Conservation (phyloP, 2,113 vertebrate genomes). For the Rhinoptilus africanus region DNA sequence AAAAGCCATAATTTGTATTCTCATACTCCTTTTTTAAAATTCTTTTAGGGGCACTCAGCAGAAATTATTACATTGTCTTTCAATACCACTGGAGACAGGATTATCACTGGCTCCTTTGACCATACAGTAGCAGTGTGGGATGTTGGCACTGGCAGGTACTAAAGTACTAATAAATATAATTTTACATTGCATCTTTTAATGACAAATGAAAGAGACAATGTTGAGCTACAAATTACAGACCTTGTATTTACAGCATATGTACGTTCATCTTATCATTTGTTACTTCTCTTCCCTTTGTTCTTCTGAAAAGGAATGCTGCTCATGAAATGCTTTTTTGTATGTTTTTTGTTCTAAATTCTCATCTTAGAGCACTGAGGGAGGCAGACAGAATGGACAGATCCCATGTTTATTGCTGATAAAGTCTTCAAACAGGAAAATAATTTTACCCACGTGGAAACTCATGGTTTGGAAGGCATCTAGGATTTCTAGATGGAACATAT, state of each 20-base stretch:
- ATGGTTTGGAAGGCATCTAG: background rate
- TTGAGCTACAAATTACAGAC: background rate
- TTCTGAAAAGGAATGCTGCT: background rate
- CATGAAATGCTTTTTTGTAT: background rate
- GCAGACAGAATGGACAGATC: background rate
- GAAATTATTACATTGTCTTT: conserved; percentile 91
- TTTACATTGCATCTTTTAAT: background rate
- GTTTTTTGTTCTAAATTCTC: background rate
- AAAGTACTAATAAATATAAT: background rate
- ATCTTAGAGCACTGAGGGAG: background rate
- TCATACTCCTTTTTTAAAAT: background rate
- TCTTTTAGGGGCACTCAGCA: conserved; percentile 86
- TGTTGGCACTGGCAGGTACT: conserved; percentile 86
- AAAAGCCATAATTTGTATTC: background rate
- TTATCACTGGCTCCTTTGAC: conserved; percentile 94
- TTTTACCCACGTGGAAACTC: background rate
- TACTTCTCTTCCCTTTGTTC: background rate
- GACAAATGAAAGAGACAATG: background rate
- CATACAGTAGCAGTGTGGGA: conserved; percentile 90
- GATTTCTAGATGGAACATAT: background rate
- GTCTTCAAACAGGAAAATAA: background rate
- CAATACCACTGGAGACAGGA: conserved; percentile 83
- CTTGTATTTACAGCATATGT: background rate
- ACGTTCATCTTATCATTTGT: background rate
- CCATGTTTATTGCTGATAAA: background rate